phyloP scores from a whole-genome alignment of 2,113 vertebrate species.

The Pluvialis apricaria region DNA sequence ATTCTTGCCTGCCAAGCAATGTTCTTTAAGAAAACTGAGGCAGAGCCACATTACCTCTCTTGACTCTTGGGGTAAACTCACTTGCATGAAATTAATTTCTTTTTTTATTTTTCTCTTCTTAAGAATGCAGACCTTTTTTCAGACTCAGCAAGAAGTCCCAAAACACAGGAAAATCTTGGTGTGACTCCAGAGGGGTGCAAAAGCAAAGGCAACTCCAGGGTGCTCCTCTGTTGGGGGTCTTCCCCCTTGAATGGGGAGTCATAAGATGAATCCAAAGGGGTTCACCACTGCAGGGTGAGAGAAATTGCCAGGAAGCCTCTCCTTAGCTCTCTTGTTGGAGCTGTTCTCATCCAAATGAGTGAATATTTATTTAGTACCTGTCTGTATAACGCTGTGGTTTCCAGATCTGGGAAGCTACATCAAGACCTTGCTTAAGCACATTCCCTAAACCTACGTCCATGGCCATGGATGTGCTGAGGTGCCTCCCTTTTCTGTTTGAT shows the following conservation, averaged over 20 bases:
- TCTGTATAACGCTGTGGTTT: neutral
- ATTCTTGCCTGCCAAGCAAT: neutral
- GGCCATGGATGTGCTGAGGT: neutral
- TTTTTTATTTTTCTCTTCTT: neutral
- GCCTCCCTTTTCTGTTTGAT: neutral
- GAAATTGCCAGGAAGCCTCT: neutral
- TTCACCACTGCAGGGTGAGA: neutral
- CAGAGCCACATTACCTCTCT: neutral
- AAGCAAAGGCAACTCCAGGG: neutral
- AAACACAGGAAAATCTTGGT: neutral
- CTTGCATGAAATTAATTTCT: neutral
- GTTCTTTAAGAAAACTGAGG: neutral
- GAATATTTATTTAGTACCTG: neutral
- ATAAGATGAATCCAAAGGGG: neutral
- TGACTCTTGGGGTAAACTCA: neutral
- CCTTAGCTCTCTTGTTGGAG: neutral
- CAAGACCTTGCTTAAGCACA: fast-evolving
- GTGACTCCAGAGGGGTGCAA: neutral
- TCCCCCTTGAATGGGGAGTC: neutral
- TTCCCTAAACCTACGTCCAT: neutral
- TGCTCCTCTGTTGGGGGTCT: neutral
- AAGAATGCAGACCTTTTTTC: neutral
- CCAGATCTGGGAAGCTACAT: neutral
- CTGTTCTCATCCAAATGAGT: neutral
- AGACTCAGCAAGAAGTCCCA: neutral